phyloP scores from a whole-genome alignment of 2,797 vertebrate genomes.

The Rhinoraja longicauda region DNA sequence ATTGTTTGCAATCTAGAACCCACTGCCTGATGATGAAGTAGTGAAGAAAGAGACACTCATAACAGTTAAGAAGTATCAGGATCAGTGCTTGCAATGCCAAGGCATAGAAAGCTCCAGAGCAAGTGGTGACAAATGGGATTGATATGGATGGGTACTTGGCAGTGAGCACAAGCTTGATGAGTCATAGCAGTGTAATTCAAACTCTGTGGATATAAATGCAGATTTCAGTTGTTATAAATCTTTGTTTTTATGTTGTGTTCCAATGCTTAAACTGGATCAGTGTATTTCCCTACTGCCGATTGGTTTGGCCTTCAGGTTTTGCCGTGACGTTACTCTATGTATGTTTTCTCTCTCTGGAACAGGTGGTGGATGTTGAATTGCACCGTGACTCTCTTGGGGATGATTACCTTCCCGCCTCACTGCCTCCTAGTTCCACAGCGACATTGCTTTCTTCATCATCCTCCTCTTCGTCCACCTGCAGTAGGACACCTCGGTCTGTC shows the following conservation, averaged over 20 bases:
- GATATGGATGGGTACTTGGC: no score
- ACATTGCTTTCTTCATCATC: conserved; percentile 21
- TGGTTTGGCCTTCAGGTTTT: not conserved
- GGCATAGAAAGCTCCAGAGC: no score
- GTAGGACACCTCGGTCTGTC: conserved; percentile 45
- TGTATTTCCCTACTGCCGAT: not conserved
- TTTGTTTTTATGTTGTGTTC: not conserved
- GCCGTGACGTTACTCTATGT: not conserved
- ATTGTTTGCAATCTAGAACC: no score
- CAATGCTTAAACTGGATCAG: no score
- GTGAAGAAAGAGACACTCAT: no score
- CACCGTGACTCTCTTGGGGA: conserved; percentile 83
- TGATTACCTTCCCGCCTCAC: conserved; percentile 63
- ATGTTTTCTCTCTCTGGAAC: conserved; percentile 42
- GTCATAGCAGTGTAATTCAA: no score
- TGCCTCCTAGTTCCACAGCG: conserved; percentile 53
- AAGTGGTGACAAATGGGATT: no score
- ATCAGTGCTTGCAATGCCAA: no score
- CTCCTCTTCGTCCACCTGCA: conserved; percentile 47
- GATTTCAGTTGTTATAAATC: not conserved
- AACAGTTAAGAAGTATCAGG: no score
- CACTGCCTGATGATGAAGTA: no score
- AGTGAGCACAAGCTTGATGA: no score
- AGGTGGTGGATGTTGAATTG: conserved; percentile 97
- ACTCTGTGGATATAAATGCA: not conserved